Evolutionary conservation across 2,113 vertebrate genomes (phyloP), one percentile per base, ranked within the genome.

Genomic region (Tenrec ecaudatus): DNA sequence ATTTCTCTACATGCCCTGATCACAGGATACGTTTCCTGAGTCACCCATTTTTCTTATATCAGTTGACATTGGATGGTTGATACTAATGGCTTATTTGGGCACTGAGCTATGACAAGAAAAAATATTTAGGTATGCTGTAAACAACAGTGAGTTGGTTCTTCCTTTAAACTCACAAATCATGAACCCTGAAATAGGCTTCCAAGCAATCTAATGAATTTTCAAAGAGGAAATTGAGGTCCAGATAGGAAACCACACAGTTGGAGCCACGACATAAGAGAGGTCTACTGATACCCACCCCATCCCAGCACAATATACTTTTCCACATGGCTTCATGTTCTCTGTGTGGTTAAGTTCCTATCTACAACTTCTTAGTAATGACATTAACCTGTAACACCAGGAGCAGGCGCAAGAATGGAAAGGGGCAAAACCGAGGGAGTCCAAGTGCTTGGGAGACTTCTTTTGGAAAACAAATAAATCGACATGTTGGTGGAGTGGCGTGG

Each of bases 101-200:
- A 33, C 10, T 82, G 33, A 86, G 4, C 7, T 40, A 60, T 57
- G 29, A 82, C 25, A 40, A 76, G 14, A 68, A 78, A 66, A 47
- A 16, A 31, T 22, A 22, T 8, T 10, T 64, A 69, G 3, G 19
- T 22, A 60, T 25, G 43, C 86, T 78, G 40, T 68, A 14, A 38
- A 64, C 12, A 71, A 33, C 31, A 31, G 16, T 43, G 58, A 43
- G 12, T 92, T 62, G 64, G 25, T 36, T 79, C 57, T 71, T 88
- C 40, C 31, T 40, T 15, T 9, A 90, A 47, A 86, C 14, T 36
- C 16, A 40, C 75, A 58, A 64, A 62, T 71, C 2, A 33, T 73
- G 53, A 80, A 82, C 53, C 8, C n/a, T 36, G 40, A 93, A 88
- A 47, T 16, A 73, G 76, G 22, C 31, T 78, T 96, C 73, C 19